Evolutionary conservation across 2,797 vertebrate species (phyloP).

Genomic region (Spinibarbus caldwelli): DNA sequence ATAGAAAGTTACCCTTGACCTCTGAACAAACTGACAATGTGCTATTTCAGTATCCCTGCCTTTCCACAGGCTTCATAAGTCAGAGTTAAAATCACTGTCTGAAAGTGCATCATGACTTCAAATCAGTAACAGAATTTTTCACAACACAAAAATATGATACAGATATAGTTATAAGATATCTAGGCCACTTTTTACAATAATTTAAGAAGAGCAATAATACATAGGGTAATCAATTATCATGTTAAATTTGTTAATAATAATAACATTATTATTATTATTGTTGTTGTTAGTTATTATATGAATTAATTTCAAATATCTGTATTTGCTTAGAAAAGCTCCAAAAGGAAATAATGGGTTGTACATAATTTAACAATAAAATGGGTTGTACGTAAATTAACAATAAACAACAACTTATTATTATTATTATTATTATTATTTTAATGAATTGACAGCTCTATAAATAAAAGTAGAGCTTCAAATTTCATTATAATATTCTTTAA

Average conservation of each 20-base stretch:
- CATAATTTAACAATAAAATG: too few relatives aligned
- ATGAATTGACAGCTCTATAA: not conserved
- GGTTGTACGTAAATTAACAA: too few relatives aligned
- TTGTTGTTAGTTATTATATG: too few relatives aligned
- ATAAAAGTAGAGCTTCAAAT: not conserved
- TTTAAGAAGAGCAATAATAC: not conserved
- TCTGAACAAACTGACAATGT: constrained; percentile 1
- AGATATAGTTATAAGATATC: not conserved
- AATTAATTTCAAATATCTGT: too few relatives aligned
- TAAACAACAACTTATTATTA: too few relatives aligned
- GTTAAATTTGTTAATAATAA: not conserved
- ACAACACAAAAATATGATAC: not conserved
- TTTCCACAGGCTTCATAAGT: not conserved
- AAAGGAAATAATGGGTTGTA: too few relatives aligned
- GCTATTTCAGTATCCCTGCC: not conserved
- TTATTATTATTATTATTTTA: too few relatives aligned
- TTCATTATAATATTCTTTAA: not conserved
- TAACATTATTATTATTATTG: not conserved
- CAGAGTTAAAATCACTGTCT: not conserved
- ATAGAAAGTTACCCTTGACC: constrained; percentile 25
- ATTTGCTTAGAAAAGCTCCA: too few relatives aligned
- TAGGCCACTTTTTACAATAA: not conserved
- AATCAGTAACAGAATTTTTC: not conserved
- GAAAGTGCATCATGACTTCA: not conserved
- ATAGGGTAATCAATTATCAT: not conserved